A percentile compares a stretch with the other conserved stretches of the same genome.
Evolutionary conservation across 2,888 invertebrate species (phyloP).

Genomic region (Hyposoter didymator): DNA sequence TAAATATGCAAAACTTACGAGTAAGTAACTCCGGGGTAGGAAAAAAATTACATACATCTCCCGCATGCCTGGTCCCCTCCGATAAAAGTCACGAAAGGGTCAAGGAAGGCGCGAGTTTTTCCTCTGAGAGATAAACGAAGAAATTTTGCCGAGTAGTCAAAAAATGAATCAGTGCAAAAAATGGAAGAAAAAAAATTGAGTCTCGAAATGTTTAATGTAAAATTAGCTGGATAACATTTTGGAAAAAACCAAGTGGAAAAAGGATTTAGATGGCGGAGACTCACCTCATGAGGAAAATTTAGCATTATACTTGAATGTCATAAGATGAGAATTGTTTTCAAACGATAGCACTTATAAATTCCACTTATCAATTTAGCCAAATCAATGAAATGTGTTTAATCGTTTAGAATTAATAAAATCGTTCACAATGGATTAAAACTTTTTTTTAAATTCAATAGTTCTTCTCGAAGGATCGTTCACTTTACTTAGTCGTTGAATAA

Average conservation of each 20-base stretch:
- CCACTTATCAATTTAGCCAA: background rate
- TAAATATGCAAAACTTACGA: background rate
- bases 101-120: constrained; percentile 38
- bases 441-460: background rate
- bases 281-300: constrained; percentile 78
- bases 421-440: background rate
- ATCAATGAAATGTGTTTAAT: background rate
- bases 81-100: constrained; percentile 50
- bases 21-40: background rate
- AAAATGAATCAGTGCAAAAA: background rate
- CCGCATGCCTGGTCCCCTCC: constrained; percentile 14
- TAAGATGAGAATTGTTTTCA: constrained; percentile 48
- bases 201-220: background rate
- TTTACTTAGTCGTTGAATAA: background rate
- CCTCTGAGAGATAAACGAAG: background rate
- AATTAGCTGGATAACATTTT: background rate
- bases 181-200: constrained; percentile 9
- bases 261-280: constrained; percentile 19
- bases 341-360: constrained; percentile 34
- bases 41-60: constrained; percentile 15
- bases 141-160: constrained; percentile 1
- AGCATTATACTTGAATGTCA: constrained; percentile 77
- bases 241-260: background rate
- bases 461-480: background rate
- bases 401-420: background rate